A percentile compares a stretch with the other conserved stretches of the same genome.
Evolutionary conservation across 2,113 vertebrate genomes (phyloP).

Genomic region (Pitta sordida): DNA sequence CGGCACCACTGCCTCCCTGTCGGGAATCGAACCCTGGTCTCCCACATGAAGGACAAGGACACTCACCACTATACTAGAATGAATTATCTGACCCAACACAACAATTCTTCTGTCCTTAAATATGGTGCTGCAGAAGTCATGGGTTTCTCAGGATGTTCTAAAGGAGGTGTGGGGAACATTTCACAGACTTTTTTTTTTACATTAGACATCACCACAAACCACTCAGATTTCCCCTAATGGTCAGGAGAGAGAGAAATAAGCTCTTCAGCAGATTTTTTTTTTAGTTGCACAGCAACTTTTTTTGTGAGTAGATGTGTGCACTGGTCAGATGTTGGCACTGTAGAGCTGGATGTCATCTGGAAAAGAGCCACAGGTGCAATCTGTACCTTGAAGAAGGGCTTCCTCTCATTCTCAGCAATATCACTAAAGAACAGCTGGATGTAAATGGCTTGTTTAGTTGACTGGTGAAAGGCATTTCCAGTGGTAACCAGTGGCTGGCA

Average conservation of each 20-base stretch:
- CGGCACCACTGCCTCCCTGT: too few relatives aligned
- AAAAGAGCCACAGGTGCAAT: background rate
- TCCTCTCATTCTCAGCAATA: background rate
- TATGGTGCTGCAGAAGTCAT: background rate
- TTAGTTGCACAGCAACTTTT: background rate
- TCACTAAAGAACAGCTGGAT: background rate
- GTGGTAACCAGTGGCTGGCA: background rate
- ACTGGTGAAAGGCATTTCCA: background rate
- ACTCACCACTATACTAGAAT: too few relatives aligned
- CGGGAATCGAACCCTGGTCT: too few relatives aligned
- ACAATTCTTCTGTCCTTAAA: background rate
- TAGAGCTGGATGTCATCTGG: background rate
- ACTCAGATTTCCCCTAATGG: background rate
- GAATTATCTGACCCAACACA: background rate
- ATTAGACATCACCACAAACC: background rate
- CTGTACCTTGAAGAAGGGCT: background rate
- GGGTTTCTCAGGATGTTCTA: background rate
- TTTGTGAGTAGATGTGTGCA: background rate
- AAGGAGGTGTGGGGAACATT: background rate
- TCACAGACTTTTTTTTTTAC: background rate
- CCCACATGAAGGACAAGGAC: too few relatives aligned
- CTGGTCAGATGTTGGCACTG: rapidly evolving
- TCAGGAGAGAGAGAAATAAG: background rate
- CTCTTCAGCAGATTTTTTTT: background rate
- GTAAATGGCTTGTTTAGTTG: background rate